Conservation (phyloP, 2,888 invertebrate species). For the Lepidochrysops patricia region DNA sequence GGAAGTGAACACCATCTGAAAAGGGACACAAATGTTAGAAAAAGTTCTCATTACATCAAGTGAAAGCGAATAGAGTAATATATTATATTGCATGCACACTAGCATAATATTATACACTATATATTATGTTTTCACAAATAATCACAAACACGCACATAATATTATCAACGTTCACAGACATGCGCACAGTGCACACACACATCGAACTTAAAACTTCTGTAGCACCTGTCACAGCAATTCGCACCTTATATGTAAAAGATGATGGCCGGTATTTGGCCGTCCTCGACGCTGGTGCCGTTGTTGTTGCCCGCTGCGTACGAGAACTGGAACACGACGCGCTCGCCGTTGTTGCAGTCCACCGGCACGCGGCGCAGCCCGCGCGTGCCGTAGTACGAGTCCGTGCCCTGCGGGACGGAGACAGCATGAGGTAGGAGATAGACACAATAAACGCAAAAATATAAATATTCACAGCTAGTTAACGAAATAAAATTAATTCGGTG, state of each 20-base stretch:
- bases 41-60: too few relatives aligned
- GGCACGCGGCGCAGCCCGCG: constrained; percentile 84
- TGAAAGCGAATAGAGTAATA: too few relatives aligned
- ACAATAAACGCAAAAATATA: too few relatives aligned
- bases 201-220: neutral
- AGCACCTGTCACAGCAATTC: neutral
- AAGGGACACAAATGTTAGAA: neutral
- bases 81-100: too few relatives aligned
- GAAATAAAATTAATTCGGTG: too few relatives aligned
- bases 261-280: constrained; percentile 91
- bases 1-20: neutral
- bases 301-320: constrained; percentile 90
- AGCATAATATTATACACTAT: too few relatives aligned
- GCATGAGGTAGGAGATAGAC: neutral
- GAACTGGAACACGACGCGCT: constrained; percentile 86
- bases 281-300: constrained; percentile 89
- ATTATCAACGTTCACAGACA: too few relatives aligned
- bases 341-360: constrained; percentile 82
- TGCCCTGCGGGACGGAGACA: constrained; percentile 72
- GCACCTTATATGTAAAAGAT: constrained; percentile 80
- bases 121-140: too few relatives aligned
- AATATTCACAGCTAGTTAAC: too few relatives aligned
- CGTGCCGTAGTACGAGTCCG: constrained; percentile 90
- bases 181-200: too few relatives aligned
- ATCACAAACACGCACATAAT: too few relatives aligned